Percentiles rank a stretch among this genome's conserved stretches.
Conservation (phyloP, 2,888 invertebrate species). For the Tipula unca region DNA sequence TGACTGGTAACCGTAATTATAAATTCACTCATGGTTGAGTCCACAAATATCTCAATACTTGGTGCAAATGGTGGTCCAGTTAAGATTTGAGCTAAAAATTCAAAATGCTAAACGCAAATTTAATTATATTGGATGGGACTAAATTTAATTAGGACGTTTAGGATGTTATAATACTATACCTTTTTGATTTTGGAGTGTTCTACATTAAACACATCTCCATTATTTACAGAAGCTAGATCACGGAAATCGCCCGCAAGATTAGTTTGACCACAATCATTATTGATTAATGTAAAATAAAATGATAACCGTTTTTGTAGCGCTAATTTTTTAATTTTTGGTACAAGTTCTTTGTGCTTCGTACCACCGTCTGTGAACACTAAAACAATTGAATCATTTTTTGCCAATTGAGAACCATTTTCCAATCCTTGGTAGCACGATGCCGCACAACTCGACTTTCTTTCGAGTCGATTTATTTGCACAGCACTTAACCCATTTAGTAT, state of each 20-base stretch:
- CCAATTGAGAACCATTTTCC: neutral
- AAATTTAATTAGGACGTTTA: neutral
- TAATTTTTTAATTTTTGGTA: neutral
- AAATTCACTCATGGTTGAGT: neutral
- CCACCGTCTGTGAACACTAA: neutral
- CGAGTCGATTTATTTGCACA: neutral
- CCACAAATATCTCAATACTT: neutral
- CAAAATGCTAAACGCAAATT: neutral
- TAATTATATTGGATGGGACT: neutral
- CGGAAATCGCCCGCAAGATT: neutral
- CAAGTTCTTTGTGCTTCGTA: neutral
- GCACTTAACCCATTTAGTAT: neutral
- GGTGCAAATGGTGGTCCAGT: neutral
- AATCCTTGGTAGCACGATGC: neutral
- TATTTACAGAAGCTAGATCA: neutral
- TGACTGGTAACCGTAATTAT: neutral
- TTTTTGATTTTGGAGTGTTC: neutral
- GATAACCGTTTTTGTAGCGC: neutral
- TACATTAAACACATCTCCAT: neutral
- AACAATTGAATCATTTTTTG: neutral
- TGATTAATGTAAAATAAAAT: neutral
- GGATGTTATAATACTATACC: neutral
- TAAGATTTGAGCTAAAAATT: neutral
- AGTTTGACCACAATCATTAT: neutral
- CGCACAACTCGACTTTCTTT: neutral